A percentile compares a stretch with the other conserved stretches of the same genome.
Evolutionary conservation across 2,797 vertebrate species (phyloP).

Genomic region (Gila robusta): DNA sequence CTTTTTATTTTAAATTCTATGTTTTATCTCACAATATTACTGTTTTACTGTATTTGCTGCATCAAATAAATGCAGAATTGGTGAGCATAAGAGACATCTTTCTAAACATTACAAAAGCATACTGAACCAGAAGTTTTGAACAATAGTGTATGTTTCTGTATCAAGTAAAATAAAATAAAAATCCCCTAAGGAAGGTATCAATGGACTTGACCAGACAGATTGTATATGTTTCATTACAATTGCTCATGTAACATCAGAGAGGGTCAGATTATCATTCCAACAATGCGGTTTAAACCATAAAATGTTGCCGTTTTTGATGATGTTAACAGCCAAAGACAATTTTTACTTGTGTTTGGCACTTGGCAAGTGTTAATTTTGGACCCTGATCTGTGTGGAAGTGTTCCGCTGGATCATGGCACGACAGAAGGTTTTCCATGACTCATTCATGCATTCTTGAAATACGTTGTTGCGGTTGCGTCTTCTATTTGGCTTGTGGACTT

Average conservation of each 20-base stretch:
- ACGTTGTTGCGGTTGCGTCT: conserved; percentile 27
- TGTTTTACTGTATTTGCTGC: not conserved
- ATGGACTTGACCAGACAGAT: not conserved
- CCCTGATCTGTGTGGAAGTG: conserved; percentile 9
- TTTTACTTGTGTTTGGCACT: conserved; percentile 4
- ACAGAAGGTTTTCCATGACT: conserved; percentile 38
- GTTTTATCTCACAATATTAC: not conserved
- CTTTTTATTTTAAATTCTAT: too few relatives aligned
- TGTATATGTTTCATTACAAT: not conserved
- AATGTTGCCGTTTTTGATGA: not conserved
- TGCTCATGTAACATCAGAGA: not conserved
- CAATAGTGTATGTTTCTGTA: not conserved
- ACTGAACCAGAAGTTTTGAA: not conserved
- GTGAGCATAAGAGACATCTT: not conserved
- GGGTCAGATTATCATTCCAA: conserved; percentile 4
- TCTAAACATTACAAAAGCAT: not conserved
- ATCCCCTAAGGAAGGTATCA: not conserved
- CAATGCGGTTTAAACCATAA: not conserved
- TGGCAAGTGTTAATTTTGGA: conserved; percentile 1
- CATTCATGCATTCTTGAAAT: conserved; percentile 22
- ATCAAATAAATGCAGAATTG: not conserved
- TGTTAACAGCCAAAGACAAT: not conserved
- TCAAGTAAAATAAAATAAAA: not conserved
- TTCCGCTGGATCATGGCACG: conserved; percentile 9
- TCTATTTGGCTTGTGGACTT: not conserved